These are phyloP conservation scores for Sisor rabdophorus DNA, from an alignment of 2,113 vertebrate genomes.

Conservation along the genomic window DNA sequence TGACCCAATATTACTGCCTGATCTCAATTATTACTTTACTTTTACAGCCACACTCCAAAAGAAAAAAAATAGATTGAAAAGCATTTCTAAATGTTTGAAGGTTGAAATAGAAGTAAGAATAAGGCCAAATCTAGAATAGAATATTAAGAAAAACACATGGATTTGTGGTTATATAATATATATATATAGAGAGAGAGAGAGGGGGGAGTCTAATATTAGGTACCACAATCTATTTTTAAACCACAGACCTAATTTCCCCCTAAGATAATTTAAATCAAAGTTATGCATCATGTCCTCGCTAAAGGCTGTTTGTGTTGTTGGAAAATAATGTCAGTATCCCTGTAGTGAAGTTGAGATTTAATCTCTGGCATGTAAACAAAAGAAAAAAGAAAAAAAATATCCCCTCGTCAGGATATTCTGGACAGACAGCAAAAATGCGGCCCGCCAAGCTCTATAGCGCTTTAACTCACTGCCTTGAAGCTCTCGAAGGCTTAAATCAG, in stretches of 20 bases:
- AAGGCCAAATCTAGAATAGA: too few relatives aligned
- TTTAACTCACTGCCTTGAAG: constrained; percentile 36
- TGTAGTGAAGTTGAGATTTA: constrained; percentile 57
- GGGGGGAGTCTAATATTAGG: constrained; percentile 21
- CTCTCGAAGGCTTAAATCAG: constrained; percentile 57
- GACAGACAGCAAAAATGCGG: constrained; percentile 41
- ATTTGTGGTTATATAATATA: background rate
- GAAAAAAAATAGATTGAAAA: too few relatives aligned
- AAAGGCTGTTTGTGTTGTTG: constrained; percentile 63
- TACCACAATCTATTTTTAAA: constrained; percentile 16
- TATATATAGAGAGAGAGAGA: background rate
- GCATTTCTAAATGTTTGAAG: too few relatives aligned
- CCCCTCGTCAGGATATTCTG: constrained; percentile 51
- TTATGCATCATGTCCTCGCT: constrained; percentile 34
- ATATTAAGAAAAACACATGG: too few relatives aligned
- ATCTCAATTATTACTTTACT: too few relatives aligned
- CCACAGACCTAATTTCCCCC: constrained; percentile 20
- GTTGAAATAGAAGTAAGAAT: too few relatives aligned
- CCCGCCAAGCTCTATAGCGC: constrained; percentile 51
- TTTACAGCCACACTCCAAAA: too few relatives aligned
- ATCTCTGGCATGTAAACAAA: constrained; percentile 67
- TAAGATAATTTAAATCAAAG: constrained; percentile 45
- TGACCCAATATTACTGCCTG: too few relatives aligned
- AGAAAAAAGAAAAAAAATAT: constrained; percentile 52
- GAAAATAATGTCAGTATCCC: constrained; percentile 64